phyloP scores from a whole-genome alignment of 1,140 invertebrate species.

The Dryas iulia region DNA sequence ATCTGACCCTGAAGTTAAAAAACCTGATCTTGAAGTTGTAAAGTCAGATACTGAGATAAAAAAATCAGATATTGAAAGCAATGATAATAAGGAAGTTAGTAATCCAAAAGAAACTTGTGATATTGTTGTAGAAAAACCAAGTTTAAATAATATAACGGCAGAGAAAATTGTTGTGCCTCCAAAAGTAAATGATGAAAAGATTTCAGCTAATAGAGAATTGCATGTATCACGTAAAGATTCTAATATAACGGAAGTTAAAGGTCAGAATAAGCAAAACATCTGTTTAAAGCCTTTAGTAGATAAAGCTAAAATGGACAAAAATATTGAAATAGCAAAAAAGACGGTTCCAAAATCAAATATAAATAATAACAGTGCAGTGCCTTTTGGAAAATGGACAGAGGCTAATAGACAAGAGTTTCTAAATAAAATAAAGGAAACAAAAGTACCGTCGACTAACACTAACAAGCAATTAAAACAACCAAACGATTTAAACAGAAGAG shows the following conservation, averaged over 20 bases:
- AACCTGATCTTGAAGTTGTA: background rate
- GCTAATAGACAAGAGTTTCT: conserved; percentile 71
- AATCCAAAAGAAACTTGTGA: background rate
- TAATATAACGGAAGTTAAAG: background rate
- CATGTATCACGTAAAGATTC: background rate
- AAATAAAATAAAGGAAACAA: conserved; percentile 71
- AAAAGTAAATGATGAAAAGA: background rate
- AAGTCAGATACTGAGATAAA: background rate
- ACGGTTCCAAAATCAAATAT: conserved; percentile 41
- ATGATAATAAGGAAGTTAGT: background rate
- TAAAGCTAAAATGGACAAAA: conserved; percentile 19
- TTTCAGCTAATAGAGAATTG: background rate
- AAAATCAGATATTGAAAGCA: background rate
- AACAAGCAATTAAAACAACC: conserved; percentile 72
- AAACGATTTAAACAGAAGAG: conserved; percentile 71
- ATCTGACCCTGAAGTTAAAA: background rate
- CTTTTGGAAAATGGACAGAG: conserved; percentile 74
- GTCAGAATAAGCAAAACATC: background rate
- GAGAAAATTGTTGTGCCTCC: background rate
- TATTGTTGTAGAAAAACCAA: background rate
- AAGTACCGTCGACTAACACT: conserved; percentile 50
- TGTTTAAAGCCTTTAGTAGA: background rate
- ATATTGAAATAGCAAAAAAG: conserved; percentile 39
- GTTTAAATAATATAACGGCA: background rate
- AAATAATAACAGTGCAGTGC: conserved; percentile 57